phyloP scores from a whole-genome alignment of 2,888 invertebrate genomes.

The Gymnoscelis rufifasciata region DNA sequence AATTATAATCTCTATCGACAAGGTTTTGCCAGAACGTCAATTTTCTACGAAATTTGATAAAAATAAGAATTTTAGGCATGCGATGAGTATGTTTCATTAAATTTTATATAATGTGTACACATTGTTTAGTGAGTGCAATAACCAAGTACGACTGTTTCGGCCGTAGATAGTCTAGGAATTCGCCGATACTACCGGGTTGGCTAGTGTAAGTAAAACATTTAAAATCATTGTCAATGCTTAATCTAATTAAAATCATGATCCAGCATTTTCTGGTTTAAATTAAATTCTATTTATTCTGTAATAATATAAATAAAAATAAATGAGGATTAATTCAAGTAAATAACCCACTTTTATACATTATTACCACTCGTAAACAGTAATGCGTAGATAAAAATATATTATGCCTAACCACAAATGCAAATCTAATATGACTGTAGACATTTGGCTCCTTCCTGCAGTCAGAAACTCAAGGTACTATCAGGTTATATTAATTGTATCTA shows the following conservation, averaged over 20 bases:
- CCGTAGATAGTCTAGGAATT: no score
- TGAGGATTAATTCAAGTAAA: background rate
- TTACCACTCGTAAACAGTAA: constrained; percentile 14
- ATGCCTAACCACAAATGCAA: constrained; percentile 27
- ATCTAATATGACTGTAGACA: constrained; percentile 38
- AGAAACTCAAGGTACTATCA: constrained; percentile 43
- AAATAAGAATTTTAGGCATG: background rate
- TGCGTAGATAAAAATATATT: constrained; percentile 11
- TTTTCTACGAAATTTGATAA: background rate
- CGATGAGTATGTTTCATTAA: no score
- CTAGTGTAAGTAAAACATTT: no score
- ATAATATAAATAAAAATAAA: no score
- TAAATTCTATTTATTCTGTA: no score
- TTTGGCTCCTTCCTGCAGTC: constrained; percentile 44
- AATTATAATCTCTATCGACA: constrained; percentile 70
- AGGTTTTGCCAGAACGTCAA: constrained; percentile 55
- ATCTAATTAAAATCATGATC: no score
- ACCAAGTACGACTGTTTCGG: no score
- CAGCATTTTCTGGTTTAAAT: no score
- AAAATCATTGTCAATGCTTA: no score
- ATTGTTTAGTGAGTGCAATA: no score
- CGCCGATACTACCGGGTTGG: no score
- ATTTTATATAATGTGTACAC: no score
- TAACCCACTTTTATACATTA: background rate
- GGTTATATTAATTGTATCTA: constrained; percentile 40